A percentile compares a stretch with the other conserved stretches of the same genome.
Evolutionary conservation across 1,140 invertebrate species (phyloP).

Genomic region (Drosophila bocki): DNA sequence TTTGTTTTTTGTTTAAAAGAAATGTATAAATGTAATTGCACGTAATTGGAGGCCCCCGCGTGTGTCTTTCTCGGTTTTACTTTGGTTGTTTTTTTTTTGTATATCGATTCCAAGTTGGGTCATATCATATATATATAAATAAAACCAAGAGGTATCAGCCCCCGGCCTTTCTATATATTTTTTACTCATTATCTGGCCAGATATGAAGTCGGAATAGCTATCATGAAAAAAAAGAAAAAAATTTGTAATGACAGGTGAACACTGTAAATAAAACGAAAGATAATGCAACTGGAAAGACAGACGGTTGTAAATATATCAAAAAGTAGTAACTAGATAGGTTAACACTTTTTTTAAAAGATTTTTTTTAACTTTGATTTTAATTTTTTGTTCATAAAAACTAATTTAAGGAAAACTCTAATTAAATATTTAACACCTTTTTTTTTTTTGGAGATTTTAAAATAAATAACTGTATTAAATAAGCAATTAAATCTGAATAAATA

Average conservation of each 20-base stretch:
- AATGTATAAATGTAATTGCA: slow-evolving; percentile 50
- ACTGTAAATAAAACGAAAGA: slow-evolving; percentile 28
- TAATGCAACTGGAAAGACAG: neutral
- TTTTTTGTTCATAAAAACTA: no score
- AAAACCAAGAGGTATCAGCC: slow-evolving; percentile 6
- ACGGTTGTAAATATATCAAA: neutral
- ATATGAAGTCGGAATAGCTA: slow-evolving; percentile 25
- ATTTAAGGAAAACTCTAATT: neutral
- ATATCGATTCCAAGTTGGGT: slow-evolving; percentile 38
- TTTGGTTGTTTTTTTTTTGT: slow-evolving; percentile 11
- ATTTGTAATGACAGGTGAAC: slow-evolving; percentile 37
- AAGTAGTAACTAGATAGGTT: neutral
- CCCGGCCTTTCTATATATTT: slow-evolving; percentile 7
- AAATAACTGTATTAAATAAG: no score
- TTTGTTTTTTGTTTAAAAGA: slow-evolving; percentile 37
- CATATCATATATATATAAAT: slow-evolving; percentile 15
- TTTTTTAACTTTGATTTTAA: neutral
- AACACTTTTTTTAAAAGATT: neutral
- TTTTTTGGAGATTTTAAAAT: no score
- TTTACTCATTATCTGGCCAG: slow-evolving; percentile 17
- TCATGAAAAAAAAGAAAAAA: slow-evolving; percentile 3
- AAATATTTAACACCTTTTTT: neutral
- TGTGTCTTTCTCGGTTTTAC: slow-evolving; percentile 35
- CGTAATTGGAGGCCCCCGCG: slow-evolving; percentile 42
- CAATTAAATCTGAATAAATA: no score